A percentile compares a stretch with the other conserved stretches of the same genome.
Evolutionary conservation across 2,888 invertebrate species (phyloP).

Genomic region (Lochmaea crataegi): DNA sequence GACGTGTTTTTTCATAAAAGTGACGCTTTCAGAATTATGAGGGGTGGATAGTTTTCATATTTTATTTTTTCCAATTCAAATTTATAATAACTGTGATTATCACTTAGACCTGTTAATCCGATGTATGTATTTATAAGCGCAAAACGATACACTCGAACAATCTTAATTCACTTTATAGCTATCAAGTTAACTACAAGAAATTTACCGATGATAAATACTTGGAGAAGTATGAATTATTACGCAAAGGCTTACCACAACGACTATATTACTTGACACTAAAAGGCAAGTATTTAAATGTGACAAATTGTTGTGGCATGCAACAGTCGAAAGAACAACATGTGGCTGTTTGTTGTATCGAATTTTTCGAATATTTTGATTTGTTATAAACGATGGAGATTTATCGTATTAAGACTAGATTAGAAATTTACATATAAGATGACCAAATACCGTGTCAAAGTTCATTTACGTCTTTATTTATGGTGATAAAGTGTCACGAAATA

Average conservation of each 20-base stretch:
- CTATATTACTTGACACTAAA: conserved; percentile 14
- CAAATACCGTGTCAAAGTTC: too few relatives aligned
- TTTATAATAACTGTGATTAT: too few relatives aligned
- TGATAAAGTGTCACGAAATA: not conserved
- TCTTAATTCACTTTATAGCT: not conserved
- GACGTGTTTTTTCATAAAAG: too few relatives aligned
- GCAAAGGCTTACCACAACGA: not conserved
- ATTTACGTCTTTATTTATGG: too few relatives aligned
- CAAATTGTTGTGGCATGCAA: conserved; percentile 11
- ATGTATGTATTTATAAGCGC: not conserved
- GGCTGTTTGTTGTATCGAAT: conserved; percentile 8
- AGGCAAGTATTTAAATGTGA: conserved; percentile 17
- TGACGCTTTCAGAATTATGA: too few relatives aligned
- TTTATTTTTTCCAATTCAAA: too few relatives aligned
- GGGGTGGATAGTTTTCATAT: too few relatives aligned
- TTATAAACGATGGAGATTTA: conserved; percentile 5
- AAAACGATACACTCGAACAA: not conserved
- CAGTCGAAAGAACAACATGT: conserved; percentile 15
- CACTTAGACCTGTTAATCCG: too few relatives aligned
- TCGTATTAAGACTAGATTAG: not conserved
- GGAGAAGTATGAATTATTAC: conserved; percentile 6
- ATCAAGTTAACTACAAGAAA: not conserved
- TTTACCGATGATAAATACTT: conserved; percentile 8
- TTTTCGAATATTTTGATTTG: conserved; percentile 15
- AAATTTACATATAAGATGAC: too few relatives aligned